Evolutionary conservation across 2,113 vertebrate species (phyloP).

Genomic region (Hypocryptadius cinnamomeus): DNA sequence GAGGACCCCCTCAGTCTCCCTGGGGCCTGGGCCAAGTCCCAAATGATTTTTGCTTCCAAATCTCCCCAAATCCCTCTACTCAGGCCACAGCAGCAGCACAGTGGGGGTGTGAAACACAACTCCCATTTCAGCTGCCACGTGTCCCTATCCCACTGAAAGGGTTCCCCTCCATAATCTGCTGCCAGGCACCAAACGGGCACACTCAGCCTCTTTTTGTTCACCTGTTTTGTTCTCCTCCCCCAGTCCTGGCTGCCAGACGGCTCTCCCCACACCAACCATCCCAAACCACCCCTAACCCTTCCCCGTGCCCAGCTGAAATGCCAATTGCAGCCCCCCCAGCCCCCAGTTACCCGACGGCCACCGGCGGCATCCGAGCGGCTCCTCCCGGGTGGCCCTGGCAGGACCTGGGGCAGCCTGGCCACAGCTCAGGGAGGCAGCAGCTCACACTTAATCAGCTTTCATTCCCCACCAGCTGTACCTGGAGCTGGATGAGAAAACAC

Average conservation of each 20-base stretch:
- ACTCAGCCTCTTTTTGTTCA: accelerated
- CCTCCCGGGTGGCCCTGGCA: background rate
- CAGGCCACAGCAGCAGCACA: background rate
- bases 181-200: too few species aligned
- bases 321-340: background rate
- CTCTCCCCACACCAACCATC: background rate
- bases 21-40: background rate
- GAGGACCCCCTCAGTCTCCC: too few species aligned
- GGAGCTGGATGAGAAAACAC: background rate
- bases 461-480: background rate
- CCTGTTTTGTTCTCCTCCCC: background rate
- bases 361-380: background rate
- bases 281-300: background rate
- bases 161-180: background rate
- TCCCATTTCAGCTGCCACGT: background rate
- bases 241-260: accelerated
- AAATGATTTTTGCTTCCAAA: background rate
- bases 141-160: accelerated
- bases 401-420: background rate
- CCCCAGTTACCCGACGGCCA: background rate
- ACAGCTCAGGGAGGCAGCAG: background rate
- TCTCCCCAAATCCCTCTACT: background rate
- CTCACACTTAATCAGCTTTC: background rate
- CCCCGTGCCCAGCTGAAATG: accelerated
- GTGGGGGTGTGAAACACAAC: background rate